Base-by-base conservation (phyloP, 64 coral and sea anemone species). In the Pachyseris speciosa region DNA sequence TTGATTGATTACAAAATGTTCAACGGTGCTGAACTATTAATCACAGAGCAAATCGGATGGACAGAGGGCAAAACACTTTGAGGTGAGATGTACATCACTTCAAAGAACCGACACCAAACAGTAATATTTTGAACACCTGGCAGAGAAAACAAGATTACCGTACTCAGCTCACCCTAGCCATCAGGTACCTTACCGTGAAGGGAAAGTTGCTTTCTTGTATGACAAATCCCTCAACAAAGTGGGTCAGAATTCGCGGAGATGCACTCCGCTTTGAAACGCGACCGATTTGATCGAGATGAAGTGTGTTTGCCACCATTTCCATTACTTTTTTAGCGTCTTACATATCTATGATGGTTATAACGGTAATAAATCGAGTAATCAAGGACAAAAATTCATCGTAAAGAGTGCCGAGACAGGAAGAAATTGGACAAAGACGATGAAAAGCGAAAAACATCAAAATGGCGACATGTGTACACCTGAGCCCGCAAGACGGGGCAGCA, bases 181-280 rank as follows among this genome's bases (percentile, higher is more conserved):
- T n/a, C n/a, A n/a, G n/a, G n/a, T n/a, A 67, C 37, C 85, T 95
- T 83, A 98, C 96, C 86, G 96, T 98, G 32, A 98, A 98, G n/a
- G 96, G 96, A 72, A 92, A 92, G 86, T 95, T 98, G 53, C 96
- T 98, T 40, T 98, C 96, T 84, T 98, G 96, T 29, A 98, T 98
- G 52, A 98, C 89, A 93, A 98, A 98, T 34, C 94, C 90, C 49
- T 98, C 96, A 39, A 98, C 89, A 45, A 93, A 94, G 57, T 98
- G 96, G 51, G 94, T 98, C 22, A 98, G 90, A 31, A 98, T 76
- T 50, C 96, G 72, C 12, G 94, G 77, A 2, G 87, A 85, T 67
- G 89, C 84, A 34, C 74, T 94, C 5, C 88, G 45, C 63, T 91
- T 98, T 22, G 86, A 64, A 25, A 80, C 72, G 67, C 74, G 87